Evolutionary conservation across 2,888 invertebrate species (phyloP).

Genomic region (Congeria kusceri): DNA sequence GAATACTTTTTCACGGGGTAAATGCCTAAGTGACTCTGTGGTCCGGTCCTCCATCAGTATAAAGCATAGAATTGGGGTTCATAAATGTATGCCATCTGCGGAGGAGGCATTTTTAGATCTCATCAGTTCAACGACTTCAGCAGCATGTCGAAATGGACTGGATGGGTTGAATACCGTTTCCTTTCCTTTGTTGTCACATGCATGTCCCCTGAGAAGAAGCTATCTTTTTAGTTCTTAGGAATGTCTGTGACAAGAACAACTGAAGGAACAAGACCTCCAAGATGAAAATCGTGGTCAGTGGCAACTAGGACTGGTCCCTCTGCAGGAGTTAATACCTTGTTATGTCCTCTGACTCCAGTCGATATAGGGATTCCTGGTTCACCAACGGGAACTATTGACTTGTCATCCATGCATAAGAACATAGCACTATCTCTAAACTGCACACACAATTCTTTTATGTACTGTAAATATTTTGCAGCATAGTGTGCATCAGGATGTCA

Average conservation of each 20-base stretch:
- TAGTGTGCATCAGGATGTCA: constrained; percentile 39
- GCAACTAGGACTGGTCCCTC: constrained; percentile 15
- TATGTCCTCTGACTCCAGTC: constrained; percentile 23
- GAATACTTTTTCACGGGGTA: constrained; percentile 8
- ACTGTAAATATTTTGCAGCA: constrained; percentile 30
- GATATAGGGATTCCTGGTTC: constrained; percentile 21
- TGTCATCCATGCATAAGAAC: constrained; percentile 31
- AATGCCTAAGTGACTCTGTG: constrained; percentile 5
- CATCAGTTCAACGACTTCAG: constrained; percentile 20
- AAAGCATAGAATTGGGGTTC: not conserved
- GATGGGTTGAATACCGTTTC: constrained; percentile 57
- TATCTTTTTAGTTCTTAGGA: constrained; percentile 33
- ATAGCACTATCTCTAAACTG: constrained; percentile 11
- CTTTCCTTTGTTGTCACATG: constrained; percentile 55
- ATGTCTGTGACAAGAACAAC: constrained; percentile 38
- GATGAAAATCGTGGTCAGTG: constrained; percentile 59
- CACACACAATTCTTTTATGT: constrained; percentile 44
- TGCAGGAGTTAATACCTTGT: constrained; percentile 30
- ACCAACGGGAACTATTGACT: constrained; percentile 12
- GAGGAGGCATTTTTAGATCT: not conserved
- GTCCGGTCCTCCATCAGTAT: constrained; percentile 3
- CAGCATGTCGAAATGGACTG: constrained; percentile 46
- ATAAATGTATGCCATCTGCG: not conserved
- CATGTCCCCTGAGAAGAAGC: constrained; percentile 43
- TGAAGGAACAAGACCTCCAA: constrained; percentile 51